Base-by-base conservation (phyloP, 1,140 invertebrate species). In the Zaprionus nigranus region DNA sequence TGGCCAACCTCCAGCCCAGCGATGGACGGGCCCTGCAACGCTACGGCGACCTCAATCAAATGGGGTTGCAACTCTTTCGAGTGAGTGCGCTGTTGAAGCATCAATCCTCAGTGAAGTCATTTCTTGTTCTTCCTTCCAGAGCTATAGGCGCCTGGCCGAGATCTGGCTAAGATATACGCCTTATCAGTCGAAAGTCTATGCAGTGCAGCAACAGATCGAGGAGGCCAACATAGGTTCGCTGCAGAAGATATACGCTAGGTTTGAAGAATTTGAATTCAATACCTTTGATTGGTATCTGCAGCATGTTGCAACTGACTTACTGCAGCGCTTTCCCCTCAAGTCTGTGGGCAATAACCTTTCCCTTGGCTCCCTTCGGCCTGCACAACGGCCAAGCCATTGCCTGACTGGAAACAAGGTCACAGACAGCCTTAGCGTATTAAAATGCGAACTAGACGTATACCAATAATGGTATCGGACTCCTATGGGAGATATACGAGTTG, bases 231-330 rank as follows among this genome's bases (percentile, higher is more conserved):
- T 46, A 3, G 40, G n/a, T 7, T 46, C 94, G 96, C 91, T 93
- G 95, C 11, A 98, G 98, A 7, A 66, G 76, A 22, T 38, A 20
- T 22, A 38, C 5, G 5, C n/a, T 0, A 13, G 2, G 1, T 17
- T 51, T 34, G 3, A 24, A 1, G 5, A 24, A 15, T 12, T 3
- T 6, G 2, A 11, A 4, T 99, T 98, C 92, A 97, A 98, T 92
- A 93, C 96, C 0, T 99, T 99, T 92, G 96, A 96, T 40, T 99
- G 98, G 98, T 99, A 98, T 87, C 98, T 99, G 94, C 95, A 97
- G 57, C 95, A 96, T 82, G 94, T 99, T 30, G 98, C 98, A 1
- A 98, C 98, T 93, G 98, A 99, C 93, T 94, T 99, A n/a, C 94
- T 95, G 0, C 95, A 96, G 63, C 96, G 96, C 77, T 99, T 99